phyloP scores from a whole-genome alignment of 2,888 invertebrate species.

The Pterostichus madidus region DNA sequence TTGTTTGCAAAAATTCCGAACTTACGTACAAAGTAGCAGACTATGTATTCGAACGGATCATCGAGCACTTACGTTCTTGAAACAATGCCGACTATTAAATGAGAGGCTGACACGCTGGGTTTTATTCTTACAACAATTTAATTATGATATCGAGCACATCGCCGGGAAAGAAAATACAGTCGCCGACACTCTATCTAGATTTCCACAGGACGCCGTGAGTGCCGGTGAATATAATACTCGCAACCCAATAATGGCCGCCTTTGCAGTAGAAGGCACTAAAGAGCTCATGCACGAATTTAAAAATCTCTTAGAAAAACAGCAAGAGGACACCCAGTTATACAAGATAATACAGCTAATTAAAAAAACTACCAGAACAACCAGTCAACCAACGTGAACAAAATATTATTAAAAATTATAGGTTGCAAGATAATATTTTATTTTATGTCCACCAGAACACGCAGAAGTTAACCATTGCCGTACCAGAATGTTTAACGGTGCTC shows the following conservation, averaged over 20 bases:
- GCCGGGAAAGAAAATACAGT: constrained; percentile 69
- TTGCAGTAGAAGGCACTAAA: background rate
- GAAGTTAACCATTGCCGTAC: background rate
- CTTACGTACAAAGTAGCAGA: constrained; percentile 65
- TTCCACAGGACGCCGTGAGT: constrained; percentile 54
- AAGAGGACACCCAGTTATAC: background rate
- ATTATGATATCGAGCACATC: constrained; percentile 68
- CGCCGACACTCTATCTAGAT: constrained; percentile 70
- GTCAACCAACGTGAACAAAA: too few species aligned
- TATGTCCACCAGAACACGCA: background rate
- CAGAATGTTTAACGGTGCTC: background rate
- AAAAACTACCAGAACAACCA: background rate
- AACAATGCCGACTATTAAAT: constrained; percentile 68
- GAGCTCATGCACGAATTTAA: background rate
- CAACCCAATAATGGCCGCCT: constrained; percentile 15
- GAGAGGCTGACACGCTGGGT: constrained; percentile 69
- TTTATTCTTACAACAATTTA: constrained; percentile 68
- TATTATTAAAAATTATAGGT: background rate
- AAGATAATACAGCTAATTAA: background rate
- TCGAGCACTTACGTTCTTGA: constrained; percentile 69
- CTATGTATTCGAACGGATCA: constrained; percentile 70
- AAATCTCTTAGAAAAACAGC: background rate
- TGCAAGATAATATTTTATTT: background rate
- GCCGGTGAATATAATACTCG: background rate
- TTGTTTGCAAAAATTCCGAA: constrained; percentile 68